A percentile compares a stretch with the other conserved stretches of the same genome.
Conservation (phyloP, 2,888 invertebrate genomes). For the Pachliopta kotzebuea region DNA sequence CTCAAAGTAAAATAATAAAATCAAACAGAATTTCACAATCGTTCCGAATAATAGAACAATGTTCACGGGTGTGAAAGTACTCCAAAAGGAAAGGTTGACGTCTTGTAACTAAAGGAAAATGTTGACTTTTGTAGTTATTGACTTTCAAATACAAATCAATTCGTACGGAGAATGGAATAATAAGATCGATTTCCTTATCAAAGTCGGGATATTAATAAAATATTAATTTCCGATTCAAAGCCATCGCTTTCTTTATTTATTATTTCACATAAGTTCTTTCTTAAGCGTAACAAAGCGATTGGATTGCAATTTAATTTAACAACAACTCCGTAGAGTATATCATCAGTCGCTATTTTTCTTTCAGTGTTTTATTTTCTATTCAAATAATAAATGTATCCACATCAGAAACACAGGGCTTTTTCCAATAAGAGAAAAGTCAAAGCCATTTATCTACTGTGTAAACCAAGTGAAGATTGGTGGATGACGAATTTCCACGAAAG, state of each 20-base stretch:
- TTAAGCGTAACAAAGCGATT: not conserved
- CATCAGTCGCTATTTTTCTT: too few relatives aligned
- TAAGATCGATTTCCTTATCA: slow-evolving; percentile 11
- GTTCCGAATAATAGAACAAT: slow-evolving; percentile 19
- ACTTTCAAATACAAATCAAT: slow-evolving; percentile 13
- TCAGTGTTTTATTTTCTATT: too few relatives aligned
- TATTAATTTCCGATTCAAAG: not conserved
- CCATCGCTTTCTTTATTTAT: not conserved
- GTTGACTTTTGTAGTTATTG: slow-evolving; percentile 19
- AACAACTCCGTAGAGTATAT: too few relatives aligned
- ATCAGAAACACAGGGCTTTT: too few relatives aligned
- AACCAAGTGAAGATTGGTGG: too few relatives aligned
- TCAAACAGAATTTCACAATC: slow-evolving; percentile 23
- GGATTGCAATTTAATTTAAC: too few relatives aligned
- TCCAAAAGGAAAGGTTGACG: slow-evolving; percentile 16
- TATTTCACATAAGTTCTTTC: not conserved
- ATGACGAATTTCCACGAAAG: too few relatives aligned
- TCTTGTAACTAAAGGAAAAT: slow-evolving; percentile 18
- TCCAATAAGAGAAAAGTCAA: too few relatives aligned
- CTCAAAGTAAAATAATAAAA: slow-evolving; percentile 20
- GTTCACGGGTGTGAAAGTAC: slow-evolving; percentile 17
- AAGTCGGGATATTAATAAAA: not conserved
- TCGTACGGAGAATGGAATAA: slow-evolving; percentile 14
- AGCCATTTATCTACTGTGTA: too few relatives aligned
- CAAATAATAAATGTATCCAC: too few relatives aligned